Evolutionary conservation across 2,888 invertebrate genomes (phyloP), one percentile per base, ranked within the genome.

Genomic region (Gymnoscelis rufifasciata): DNA sequence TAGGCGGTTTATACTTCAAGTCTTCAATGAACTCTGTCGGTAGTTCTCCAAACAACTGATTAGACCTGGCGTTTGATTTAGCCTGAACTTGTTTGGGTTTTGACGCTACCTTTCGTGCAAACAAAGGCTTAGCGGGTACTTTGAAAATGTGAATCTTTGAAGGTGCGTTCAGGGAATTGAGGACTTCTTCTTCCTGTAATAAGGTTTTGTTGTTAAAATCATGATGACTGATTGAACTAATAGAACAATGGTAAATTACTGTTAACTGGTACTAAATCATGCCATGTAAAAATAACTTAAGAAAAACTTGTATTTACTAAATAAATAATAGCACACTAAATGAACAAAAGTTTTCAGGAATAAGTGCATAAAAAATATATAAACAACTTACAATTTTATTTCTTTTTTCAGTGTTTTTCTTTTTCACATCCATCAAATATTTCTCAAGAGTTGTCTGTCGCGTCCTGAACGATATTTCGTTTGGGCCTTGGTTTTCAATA

Each of bases 1-100:
- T 86, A 0, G 84, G 87, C 0, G 88, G 86, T 24, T 83, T 86
- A 31, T 84, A 86, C 28, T 75, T 79, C 66, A 84, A 56, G 27
- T 84, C 87, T 19, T 76, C 68, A 3, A 75, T 45, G 0, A 87
- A 15, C 29, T 82, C 78, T 0, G 59, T 31, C 0, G 87, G 83
- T 15, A 83, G 40, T 7, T 61, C 56, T 1, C 57, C 67, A 0
- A 71, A 24, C 0, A 62, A 56, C 23, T 68, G 51, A 0, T 59
- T 40, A 0, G 64, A 50, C 28, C 8, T 35, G 6, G 10, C 3
- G 1, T 15, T 35, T 7, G 35, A n/a, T 23, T 15, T 15, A 1
- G 35, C 1, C 5, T 64, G 68, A 0, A 50, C 14, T n/a, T 56
- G 48, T 50, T 73, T 74, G 0, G 40, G 35, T 44, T 74, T 76